Conservation (phyloP, 2,113 vertebrate species). For the Numida meleagris region DNA sequence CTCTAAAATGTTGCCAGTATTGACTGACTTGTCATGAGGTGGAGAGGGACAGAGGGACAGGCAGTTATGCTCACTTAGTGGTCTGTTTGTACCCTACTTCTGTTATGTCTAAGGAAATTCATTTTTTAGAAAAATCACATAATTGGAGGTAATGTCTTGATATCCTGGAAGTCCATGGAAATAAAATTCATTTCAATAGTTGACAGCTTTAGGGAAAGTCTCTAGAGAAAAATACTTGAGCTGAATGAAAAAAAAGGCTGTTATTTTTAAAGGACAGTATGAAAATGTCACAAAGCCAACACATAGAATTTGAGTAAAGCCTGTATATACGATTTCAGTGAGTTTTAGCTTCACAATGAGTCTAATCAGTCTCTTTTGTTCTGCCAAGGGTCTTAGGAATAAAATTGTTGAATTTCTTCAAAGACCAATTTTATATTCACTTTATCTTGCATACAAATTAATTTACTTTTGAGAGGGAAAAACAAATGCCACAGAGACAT, state of each 20-base stretch:
- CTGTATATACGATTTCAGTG: background rate
- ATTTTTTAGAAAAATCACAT: background rate
- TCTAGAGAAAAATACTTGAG: background rate
- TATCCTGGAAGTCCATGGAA: background rate
- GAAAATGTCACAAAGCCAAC: background rate
- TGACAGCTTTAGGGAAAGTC: background rate
- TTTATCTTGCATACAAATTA: slow-evolving; percentile 8
- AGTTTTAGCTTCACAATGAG: background rate
- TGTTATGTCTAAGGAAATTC: background rate
- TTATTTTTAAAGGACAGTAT: background rate
- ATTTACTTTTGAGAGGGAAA: background rate
- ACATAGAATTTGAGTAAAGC: background rate
- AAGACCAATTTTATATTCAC: background rate
- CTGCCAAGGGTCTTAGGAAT: background rate
- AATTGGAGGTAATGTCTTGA: background rate
- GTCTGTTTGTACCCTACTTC: background rate
- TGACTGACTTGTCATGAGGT: background rate
- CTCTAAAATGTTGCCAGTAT: background rate
- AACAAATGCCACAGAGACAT: background rate
- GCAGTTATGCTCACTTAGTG: background rate
- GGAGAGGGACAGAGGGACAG: background rate
- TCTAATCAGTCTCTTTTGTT: background rate
- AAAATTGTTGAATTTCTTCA: background rate
- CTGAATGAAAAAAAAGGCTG: background rate
- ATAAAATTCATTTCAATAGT: background rate